Evolutionary conservation across 2,797 vertebrate species (phyloP), one percentile per base, ranked within the genome.

Genomic region (Lates japonicus): DNA sequence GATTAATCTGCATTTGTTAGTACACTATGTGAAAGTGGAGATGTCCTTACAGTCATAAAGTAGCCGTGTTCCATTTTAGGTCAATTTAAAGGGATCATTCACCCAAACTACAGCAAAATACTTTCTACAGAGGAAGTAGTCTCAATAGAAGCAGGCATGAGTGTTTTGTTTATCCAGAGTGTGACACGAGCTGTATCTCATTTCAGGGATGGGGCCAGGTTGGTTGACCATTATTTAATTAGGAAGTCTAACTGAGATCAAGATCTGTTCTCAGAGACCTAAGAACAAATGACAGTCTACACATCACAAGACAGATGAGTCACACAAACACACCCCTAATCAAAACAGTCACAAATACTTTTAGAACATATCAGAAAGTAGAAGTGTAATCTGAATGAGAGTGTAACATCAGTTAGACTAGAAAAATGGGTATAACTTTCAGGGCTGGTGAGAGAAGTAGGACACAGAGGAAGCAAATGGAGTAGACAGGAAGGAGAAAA

Each of bases 11-110:
- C 22, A 62, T 70, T 44, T 61, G 22, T 37, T 33, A 5, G 35
- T 7, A 42, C 29, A 60, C 3, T 19, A 25, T 17, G 33, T 11
- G 13, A 48, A 79, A 68, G 65, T 35, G 25, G 48, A 69, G 65
- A 60, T 22, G 48, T 5, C 12, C 51, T 2, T 31, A 54, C 37
- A 19, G 55, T 19, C 12, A 9, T 41, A 48, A 68, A 66, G 60
- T 31, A 7, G 33, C 25, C 13, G 25, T 3, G 19, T 19, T 51
- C 19, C 25, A 49, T 37, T 42, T 76, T 51, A 76, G 16, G 29
- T 59, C 51, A 52, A 22, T 78, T 71, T 57, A 35, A 33, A 60
- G 41, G 20, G 0, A 58, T 22, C 13, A 20, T 71, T 66, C 16
- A 13, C 8, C 13, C 14, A 10, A 59, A 59, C 5, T 22, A 41